Evolutionary conservation across 2,888 invertebrate genomes (phyloP), one percentile per base, ranked within the genome.

Genomic region (Laspeyria flexula): DNA sequence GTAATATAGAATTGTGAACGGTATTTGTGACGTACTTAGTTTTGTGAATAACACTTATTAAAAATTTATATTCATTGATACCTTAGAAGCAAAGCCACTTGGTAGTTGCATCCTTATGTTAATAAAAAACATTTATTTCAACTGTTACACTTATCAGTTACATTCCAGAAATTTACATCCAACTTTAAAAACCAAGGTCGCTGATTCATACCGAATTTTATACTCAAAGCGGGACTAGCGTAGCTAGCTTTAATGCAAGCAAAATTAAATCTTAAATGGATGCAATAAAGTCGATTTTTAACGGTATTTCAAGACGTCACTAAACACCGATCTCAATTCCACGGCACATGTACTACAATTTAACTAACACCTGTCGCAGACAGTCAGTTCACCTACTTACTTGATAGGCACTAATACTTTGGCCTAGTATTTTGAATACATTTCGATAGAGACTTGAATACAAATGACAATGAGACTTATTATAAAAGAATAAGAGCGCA

Each of bases 321-420:
- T 38, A 18, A 3, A 27, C 46, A 48, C 48, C 65, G 44, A 37
- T 44, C 48, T 30, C 53, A 35, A 35, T 47, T 41, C 34, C n/a
- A 34, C 33, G 48, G 31, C 44, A 41, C 25, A n/a, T 11, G 42
- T 57, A 43, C 37, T 55, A 63, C 38, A 53, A 60, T 64, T 49
- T 59, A 65, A 40, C 66, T 69, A 61, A 48, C 16, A 52, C 11
- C 55, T 68, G 65, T 42, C 39, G 49, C 50, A 52, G 60, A 58
- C 56, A 62, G 49, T 70, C 60, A 65, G 68, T 60, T 63, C 71
- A 52, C 59, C 71, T n/a, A 63, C 53, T 54, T 59, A 56, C 1
- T 37, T 43, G 23, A 54, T 58, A 67, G 70, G 68, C 71, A 71
- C 67, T 68, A 50, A 64, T 61, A 64, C 65, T 25, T 70, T 70